These are phyloP conservation scores for Haliclystus octoradiatus DNA, from an alignment of 30 jellyfish, hydroid and myxozoan genomes.

Conservation along the genomic window DNA sequence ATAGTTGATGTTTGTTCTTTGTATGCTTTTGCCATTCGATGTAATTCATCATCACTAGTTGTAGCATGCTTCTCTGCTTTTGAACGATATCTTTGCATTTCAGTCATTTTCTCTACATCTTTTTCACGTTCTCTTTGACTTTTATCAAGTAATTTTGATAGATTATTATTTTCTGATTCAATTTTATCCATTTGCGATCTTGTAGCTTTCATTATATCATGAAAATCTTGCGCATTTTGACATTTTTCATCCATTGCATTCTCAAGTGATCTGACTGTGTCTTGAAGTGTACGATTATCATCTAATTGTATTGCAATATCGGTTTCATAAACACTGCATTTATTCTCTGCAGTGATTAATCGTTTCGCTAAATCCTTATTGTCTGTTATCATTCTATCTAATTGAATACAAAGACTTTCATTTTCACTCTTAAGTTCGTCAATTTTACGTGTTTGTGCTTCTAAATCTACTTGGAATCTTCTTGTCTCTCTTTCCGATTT, in stretches of 20 bases:
- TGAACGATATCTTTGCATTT: neutral
- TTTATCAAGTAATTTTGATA: too few species aligned
- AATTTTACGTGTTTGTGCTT: neutral
- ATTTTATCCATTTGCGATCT: neutral
- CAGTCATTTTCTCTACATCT: neutral
- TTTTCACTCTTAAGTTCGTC: slow-evolving; percentile 33
- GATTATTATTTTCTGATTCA: neutral
- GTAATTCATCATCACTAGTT: slow-evolving; percentile 45
- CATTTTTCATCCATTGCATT: neutral
- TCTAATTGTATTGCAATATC: neutral
- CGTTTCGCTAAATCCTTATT: slow-evolving; percentile 77
- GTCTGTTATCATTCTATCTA: slow-evolving; percentile 61
- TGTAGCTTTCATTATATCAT: neutral
- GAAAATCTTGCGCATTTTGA: neutral
- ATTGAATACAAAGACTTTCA: slow-evolving; percentile 33
- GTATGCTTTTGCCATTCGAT: slow-evolving; percentile 29
- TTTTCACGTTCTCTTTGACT: neutral
- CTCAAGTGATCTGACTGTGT: neutral
- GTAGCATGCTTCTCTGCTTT: slow-evolving; percentile 24
- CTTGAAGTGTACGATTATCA: neutral
- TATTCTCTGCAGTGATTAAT: slow-evolving; percentile 38
- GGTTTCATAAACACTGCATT: neutral
- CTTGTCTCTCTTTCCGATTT: neutral
- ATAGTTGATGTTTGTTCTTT: slow-evolving; percentile 57
- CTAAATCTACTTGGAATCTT: neutral